Conservation (phyloP, 2,113 vertebrate genomes). For the Petromus typicus region DNA sequence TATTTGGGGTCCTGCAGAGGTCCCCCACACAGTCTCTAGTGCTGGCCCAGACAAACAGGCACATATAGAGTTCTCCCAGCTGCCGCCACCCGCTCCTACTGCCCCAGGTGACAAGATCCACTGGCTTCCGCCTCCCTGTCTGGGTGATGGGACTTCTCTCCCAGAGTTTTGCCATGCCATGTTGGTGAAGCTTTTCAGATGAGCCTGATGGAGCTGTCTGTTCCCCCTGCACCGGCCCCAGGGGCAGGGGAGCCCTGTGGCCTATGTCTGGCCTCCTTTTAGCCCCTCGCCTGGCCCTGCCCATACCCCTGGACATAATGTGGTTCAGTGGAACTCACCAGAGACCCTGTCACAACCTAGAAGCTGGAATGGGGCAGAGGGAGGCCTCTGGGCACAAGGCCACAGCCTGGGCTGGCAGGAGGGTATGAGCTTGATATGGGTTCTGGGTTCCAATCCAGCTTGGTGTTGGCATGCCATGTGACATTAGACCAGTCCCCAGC, state of each 20-base stretch:
- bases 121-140: background rate
- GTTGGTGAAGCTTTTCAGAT: too few species aligned
- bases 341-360: background rate
- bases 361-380: rapidly evolving
- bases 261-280: background rate
- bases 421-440: background rate
- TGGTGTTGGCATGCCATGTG: background rate
- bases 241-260: background rate
- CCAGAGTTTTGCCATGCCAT: background rate
- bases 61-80: background rate
- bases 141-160: too few species aligned
- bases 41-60: background rate
- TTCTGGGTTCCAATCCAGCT: background rate
- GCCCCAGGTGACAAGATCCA: rapidly evolving
- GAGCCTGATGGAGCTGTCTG: background rate
- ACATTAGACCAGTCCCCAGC: background rate
- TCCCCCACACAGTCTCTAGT: background rate
- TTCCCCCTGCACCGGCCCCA: too few species aligned
- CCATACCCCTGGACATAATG: background rate
- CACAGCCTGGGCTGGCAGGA: background rate
- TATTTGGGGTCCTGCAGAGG: background rate
- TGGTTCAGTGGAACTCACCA: background rate
- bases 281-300: too few species aligned
- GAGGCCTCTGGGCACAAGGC: background rate
- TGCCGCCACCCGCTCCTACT: background rate